Percentiles rank a stretch among this genome's conserved stretches.
Evolutionary conservation across 2,797 vertebrate species (phyloP).

Genomic region (Poecile montanus): DNA sequence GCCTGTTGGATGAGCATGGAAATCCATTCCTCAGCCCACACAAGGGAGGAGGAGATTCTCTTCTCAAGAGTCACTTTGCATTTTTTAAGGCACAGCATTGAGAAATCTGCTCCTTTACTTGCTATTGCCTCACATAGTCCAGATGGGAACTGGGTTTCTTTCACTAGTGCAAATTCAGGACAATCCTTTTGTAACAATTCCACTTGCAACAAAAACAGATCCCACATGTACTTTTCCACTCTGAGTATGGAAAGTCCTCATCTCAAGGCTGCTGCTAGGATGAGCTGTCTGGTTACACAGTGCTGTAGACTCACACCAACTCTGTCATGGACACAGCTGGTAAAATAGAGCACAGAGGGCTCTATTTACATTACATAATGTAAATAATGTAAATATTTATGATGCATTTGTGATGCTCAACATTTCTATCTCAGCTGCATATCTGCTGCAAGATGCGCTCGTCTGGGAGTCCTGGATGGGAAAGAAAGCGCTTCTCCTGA

Average conservation of each 20-base stretch:
- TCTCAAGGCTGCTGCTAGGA: fast-evolving
- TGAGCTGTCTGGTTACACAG: not conserved
- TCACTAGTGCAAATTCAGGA: not conserved
- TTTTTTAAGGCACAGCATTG: not conserved
- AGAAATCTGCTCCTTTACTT: not conserved
- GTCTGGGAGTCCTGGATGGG: conserved; percentile 12
- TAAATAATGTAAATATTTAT: not conserved
- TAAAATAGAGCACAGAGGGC: not conserved
- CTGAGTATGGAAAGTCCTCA: not conserved
- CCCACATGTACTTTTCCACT: fast-evolving
- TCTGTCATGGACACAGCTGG: not conserved
- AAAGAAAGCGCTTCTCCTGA: not conserved
- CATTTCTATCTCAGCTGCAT: conserved; percentile 50
- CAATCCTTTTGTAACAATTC: not conserved
- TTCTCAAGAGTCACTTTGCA: not conserved
- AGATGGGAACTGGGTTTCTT: not conserved
- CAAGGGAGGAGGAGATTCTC: not conserved
- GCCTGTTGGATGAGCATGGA: not conserved
- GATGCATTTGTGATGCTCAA: not conserved
- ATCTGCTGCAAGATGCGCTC: conserved; percentile 19
- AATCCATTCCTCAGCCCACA: not conserved
- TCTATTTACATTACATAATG: fast-evolving
- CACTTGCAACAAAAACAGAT: not conserved
- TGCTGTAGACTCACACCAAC: not conserved
- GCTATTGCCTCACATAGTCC: not conserved